Evolutionary conservation across 2,797 vertebrate genomes (phyloP).

Genomic region (Taeniopygia guttata): DNA sequence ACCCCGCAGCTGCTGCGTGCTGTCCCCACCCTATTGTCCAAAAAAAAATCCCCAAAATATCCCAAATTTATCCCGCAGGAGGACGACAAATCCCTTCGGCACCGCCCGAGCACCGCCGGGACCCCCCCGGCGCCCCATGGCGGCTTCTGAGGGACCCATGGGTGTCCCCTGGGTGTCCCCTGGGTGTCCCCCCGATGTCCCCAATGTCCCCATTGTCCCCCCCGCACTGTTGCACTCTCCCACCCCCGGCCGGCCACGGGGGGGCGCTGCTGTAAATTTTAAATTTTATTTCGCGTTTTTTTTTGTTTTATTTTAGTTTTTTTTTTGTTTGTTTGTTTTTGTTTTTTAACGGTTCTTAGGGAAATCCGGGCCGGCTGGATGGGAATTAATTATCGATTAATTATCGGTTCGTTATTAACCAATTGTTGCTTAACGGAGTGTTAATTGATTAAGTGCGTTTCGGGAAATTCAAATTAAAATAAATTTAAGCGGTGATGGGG

Average conservation of each 20-base stretch:
- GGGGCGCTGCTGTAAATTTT: not conserved
- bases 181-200: no score
- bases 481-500: no score
- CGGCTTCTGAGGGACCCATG: not conserved
- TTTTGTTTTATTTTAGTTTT: no score
- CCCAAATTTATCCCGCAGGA: not conserved
- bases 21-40: no score
- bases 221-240: not conserved
- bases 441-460: not conserved
- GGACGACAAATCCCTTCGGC: not conserved
- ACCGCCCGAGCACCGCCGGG: not conserved
- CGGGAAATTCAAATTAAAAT: not conserved
- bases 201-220: no score
- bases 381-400: not conserved
- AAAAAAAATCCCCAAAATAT: not conserved
- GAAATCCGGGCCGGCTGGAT: not conserved
- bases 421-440: not conserved
- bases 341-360: not conserved
- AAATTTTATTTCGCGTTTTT: no score
- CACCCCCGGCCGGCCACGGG: not conserved
- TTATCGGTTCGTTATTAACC: not conserved
- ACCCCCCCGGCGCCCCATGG: not conserved
- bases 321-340: not conserved
- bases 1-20: no score
- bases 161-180: no score